Evolutionary conservation across 2,888 invertebrate species (phyloP).

Genomic region (Stictocephala bisonia): DNA sequence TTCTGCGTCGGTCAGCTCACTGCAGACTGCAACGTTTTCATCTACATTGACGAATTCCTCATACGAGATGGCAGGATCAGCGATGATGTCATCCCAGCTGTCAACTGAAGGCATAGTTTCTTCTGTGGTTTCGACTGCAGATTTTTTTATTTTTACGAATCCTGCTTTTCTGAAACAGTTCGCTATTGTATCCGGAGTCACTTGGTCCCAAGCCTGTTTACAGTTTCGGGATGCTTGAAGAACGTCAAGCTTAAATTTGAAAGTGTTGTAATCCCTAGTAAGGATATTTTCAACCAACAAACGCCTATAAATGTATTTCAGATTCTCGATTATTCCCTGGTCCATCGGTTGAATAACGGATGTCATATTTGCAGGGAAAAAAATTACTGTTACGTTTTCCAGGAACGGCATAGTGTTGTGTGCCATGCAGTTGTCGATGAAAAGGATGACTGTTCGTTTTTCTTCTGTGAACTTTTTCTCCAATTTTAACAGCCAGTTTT

Average conservation of each 20-base stretch:
- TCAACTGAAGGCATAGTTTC: slow-evolving; percentile 12
- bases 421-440: slow-evolving; percentile 43
- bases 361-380: slow-evolving; percentile 27
- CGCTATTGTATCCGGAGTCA: background rate
- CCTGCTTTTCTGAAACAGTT: slow-evolving; percentile 24
- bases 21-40: slow-evolving; percentile 45
- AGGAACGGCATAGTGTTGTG: slow-evolving; percentile 36
- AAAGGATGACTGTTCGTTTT: slow-evolving; percentile 36
- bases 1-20: too few species aligned
- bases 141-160: slow-evolving; percentile 6
- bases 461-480: slow-evolving; percentile 26
- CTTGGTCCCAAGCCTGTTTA: slow-evolving; percentile 20
- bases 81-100: slow-evolving; percentile 25
- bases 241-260: slow-evolving; percentile 21
- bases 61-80: slow-evolving; percentile 8
- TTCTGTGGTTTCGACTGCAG: background rate
- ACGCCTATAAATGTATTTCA: slow-evolving; percentile 44
- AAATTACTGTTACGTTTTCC: slow-evolving; percentile 42
- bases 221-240: slow-evolving; percentile 16
- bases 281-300: slow-evolving; percentile 29
- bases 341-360: slow-evolving; percentile 48
- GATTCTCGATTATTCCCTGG: slow-evolving; percentile 52
- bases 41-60: slow-evolving; percentile 43
- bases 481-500: slow-evolving; percentile 9
- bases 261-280: background rate